These are phyloP conservation scores for Horisme vitalbata DNA, from an alignment of 2,888 invertebrate species.

Conservation along the genomic window DNA sequence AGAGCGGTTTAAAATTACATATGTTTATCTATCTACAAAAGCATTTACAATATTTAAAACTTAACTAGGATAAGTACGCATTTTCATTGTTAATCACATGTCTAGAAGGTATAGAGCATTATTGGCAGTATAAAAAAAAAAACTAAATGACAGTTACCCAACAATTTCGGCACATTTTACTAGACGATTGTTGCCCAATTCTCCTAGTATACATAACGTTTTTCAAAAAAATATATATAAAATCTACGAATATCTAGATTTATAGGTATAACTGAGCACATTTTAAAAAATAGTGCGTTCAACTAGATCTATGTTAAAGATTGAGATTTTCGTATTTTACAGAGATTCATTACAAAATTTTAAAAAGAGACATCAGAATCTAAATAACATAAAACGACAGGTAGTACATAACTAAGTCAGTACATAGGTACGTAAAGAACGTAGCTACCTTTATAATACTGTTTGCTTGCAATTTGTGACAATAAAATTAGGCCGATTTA, in stretches of 20 bases:
- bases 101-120: too few relatives aligned
- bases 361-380: neutral
- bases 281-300: conserved; percentile 17
- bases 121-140: too few relatives aligned
- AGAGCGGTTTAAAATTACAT: conserved; percentile 12
- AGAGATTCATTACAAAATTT: conserved; percentile 16
- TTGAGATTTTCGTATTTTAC: conserved; percentile 16
- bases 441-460: neutral
- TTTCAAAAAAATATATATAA: too few relatives aligned
- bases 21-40: conserved; percentile 16
- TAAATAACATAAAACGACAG: neutral
- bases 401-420: too few relatives aligned
- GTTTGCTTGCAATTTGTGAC: conserved; percentile 1
- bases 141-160: too few relatives aligned
- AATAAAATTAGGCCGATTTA: conserved; percentile 15
- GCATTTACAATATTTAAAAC: conserved; percentile 22
- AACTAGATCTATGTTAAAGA: conserved; percentile 15
- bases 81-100: conserved; percentile 16
- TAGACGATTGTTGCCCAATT: too few relatives aligned
- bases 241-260: conserved; percentile 19
- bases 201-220: too few relatives aligned
- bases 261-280: conserved; percentile 17
- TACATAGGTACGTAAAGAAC: neutral
- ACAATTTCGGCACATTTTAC: too few relatives aligned
- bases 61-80: conserved; percentile 26